Evolutionary conservation across 2,113 vertebrate species (phyloP).

Genomic region (Gymnorhina tibicen): DNA sequence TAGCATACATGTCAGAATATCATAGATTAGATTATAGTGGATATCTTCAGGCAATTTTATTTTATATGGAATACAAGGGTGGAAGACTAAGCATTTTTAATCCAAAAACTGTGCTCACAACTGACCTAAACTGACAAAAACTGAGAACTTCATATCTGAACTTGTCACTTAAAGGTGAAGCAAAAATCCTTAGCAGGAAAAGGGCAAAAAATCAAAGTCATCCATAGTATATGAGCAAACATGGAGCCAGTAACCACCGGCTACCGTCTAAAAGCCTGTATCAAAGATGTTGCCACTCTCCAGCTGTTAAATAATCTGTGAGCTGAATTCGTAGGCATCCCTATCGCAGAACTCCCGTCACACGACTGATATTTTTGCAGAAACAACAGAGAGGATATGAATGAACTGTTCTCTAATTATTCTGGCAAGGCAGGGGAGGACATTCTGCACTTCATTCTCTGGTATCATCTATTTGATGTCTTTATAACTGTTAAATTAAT

Average conservation of each 20-base stretch:
- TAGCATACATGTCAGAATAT: neutral
- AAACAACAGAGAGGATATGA: slow-evolving; percentile 13
- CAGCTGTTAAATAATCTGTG: neutral
- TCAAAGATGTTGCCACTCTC: neutral
- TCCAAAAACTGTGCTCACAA: neutral
- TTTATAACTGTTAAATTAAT: slow-evolving; percentile 43
- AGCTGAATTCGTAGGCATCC: neutral
- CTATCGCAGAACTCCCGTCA: neutral
- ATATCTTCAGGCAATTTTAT: slow-evolving; percentile 20
- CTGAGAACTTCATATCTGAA: neutral
- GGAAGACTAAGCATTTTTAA: neutral
- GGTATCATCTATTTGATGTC: slow-evolving; percentile 7
- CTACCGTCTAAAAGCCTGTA: neutral
- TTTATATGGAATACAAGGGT: neutral
- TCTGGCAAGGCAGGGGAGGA: slow-evolving; percentile 26
- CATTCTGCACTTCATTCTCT: slow-evolving; percentile 18
- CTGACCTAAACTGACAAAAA: slow-evolving; percentile 25
- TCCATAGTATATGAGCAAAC: neutral
- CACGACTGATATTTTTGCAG: neutral
- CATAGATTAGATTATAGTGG: neutral
- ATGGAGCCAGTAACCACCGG: neutral
- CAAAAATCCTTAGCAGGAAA: neutral
- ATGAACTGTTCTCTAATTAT: slow-evolving; percentile 35
- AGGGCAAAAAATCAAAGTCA: slow-evolving; percentile 2
- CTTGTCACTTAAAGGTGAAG: slow-evolving; percentile 1